These are phyloP conservation scores for Plecturocebus donacophilus DNA, from an alignment of 2,113 vertebrate genomes.

Conservation along the genomic window DNA sequence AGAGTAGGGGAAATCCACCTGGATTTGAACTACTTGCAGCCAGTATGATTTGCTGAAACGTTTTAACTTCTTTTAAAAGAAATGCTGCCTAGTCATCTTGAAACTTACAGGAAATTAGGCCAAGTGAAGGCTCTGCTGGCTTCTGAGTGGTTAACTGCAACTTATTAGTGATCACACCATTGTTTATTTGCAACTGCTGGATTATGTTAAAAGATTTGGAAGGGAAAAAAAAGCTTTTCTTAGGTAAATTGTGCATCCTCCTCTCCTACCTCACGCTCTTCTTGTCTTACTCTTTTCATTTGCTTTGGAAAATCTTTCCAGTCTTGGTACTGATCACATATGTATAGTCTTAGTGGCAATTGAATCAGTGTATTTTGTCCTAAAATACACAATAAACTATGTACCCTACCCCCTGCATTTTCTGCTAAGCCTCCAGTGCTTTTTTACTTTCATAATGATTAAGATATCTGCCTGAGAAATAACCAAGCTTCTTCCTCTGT, in stretches of 20 bases:
- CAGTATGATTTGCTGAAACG: constrained; percentile 11
- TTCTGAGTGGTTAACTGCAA: constrained; percentile 35
- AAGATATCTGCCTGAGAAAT: constrained; percentile 17
- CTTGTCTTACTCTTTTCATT: not conserved
- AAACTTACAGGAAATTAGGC: constrained; percentile 53
- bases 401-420: not conserved
- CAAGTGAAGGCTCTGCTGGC: not conserved
- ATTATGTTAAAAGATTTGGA: constrained; percentile 35
- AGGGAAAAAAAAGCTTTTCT: constrained; percentile 19
- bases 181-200: constrained; percentile 59
- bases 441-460: not conserved
- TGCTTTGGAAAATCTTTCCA: constrained; percentile 41
- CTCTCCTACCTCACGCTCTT: not conserved
- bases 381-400: not conserved
- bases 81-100: constrained; percentile 40
- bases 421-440: not conserved
- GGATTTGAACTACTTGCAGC: not conserved
- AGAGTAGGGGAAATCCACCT: not conserved
- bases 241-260: not conserved
- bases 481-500: not conserved
- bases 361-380: not conserved
- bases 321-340: not conserved
- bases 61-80: constrained; percentile 50
- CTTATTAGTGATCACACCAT: constrained; percentile 51
- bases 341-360: not conserved